Conservation (phyloP, 1,140 invertebrate genomes). For the Microplitis mediator region DNA sequence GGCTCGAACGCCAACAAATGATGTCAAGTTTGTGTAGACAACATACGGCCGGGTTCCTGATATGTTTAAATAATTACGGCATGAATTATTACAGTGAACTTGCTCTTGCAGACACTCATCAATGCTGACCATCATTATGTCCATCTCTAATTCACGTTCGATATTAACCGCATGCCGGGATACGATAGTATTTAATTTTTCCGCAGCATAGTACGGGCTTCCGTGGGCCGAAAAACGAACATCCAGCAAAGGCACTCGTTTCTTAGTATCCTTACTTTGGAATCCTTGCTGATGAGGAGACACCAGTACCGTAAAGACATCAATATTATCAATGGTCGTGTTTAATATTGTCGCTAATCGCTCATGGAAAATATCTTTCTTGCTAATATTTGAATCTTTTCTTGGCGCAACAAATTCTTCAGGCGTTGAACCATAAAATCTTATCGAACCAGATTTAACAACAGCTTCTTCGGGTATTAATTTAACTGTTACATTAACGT, state of each 20-base stretch:
- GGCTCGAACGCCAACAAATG: conserved; percentile 87
- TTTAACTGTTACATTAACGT: conserved; percentile 83
- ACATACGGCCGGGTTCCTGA: conserved; percentile 71
- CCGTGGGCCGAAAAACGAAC: conserved; percentile 90
- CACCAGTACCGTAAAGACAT: conserved; percentile 87
- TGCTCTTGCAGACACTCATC: conserved; percentile 84
- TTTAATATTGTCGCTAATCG: conserved; percentile 77
- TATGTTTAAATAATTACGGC: conserved; percentile 74
- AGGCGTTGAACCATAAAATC: conserved; percentile 79
- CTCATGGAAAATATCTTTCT: conserved; percentile 74
- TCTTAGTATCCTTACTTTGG: conserved; percentile 41
- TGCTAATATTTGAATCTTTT: conserved; percentile 68
- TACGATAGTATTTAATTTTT: conserved; percentile 83
- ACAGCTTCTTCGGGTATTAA: conserved; percentile 89
- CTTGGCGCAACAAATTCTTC: conserved; percentile 80
- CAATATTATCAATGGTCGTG: conserved; percentile 80
- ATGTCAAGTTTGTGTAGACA: conserved; percentile 87
- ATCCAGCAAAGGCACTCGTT: conserved; percentile 65
- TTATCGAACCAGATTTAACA: conserved; percentile 85
- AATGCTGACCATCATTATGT: conserved; percentile 84
- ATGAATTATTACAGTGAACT: conserved; percentile 73
- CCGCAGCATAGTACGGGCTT: conserved; percentile 86
- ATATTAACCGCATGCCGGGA: conserved; percentile 71
- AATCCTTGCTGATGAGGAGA: conserved; percentile 68
- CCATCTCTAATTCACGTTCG: conserved; percentile 72